A percentile compares a stretch with the other conserved stretches of the same genome.
Conservation (phyloP, 2,888 invertebrate species). For the Agonopterix arenella region DNA sequence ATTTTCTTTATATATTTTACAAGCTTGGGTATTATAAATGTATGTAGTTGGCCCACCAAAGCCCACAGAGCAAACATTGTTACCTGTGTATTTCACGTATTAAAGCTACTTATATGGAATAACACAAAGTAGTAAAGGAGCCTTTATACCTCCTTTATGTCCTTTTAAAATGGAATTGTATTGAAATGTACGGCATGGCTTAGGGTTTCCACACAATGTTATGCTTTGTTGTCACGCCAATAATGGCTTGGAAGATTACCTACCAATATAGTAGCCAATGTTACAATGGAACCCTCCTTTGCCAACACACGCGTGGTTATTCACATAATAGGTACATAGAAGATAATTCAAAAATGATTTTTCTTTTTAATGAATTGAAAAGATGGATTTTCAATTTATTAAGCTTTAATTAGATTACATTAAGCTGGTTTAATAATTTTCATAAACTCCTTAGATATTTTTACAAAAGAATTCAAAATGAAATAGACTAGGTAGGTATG, state of each 20-base stretch:
- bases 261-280: conserved; percentile 35
- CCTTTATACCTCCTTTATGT: conserved; percentile 24
- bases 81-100: neutral
- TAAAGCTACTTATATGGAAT: conserved; percentile 3
- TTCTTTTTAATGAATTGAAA: neutral
- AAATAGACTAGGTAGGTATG: no score
- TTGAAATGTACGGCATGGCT: conserved; percentile 31
- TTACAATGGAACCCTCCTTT: conserved; percentile 39
- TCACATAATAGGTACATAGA: neutral
- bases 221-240: conserved; percentile 49
- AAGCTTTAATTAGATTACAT: no score
- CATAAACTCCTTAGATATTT: no score
- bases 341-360: neutral
- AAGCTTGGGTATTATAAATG: no score
- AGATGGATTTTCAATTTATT: no score
- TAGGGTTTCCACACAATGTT: conserved; percentile 37
- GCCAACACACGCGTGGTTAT: conserved; percentile 28
- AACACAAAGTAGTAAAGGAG: conserved; percentile 16
- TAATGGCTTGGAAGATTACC: conserved; percentile 51
- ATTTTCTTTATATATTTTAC: no score
- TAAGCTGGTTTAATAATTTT: no score
- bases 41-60: no score
- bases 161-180: conserved; percentile 36
- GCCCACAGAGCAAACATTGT: no score
- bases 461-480: no score